Evolutionary conservation across 2,888 invertebrate genomes (phyloP), one percentile per base, ranked within the genome.

Genomic region (Metallyticus violacea): DNA sequence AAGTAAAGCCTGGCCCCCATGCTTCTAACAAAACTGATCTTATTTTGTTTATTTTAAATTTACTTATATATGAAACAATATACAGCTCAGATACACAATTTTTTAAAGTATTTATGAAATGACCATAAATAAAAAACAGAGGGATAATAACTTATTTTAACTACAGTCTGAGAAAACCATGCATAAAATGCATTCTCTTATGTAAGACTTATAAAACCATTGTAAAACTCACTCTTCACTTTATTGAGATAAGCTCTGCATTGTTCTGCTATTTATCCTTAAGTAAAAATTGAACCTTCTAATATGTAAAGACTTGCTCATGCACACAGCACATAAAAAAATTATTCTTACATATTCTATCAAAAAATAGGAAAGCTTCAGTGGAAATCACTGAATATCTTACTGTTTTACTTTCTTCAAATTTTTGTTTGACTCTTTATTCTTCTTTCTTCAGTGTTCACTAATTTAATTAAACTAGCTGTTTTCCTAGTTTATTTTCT

Each of bases 331-430:
- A 25, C 30, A 9, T 25, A 26, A 79, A 79, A 79, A 79, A 79
- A 25, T 26, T 78, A 26, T 22, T 28, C 15, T 26, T 26, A 22
- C 15, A 28, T 27, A 27, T 79, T 26, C 81, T 83, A 83, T 77
- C 83, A 83, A 83, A 83, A 83, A 77, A 83, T 83, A 83, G 83
- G 83, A 83, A 83, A 83, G 83, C 77, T 77, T 83, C 83, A 83
- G 83, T 83, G 40, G 40, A 62, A 62, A 62, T 62, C 40, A 62
- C 40, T 62, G 40, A 62, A 62, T 62, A 62, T 62, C 9, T 9
- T 62, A 62, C 40, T 62, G 15, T 62, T 62, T 62, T 15, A 15
- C 40, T 62, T 62, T 62, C 40, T 62, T 62, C 2, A 62, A 9
- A 22, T 62, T 29, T 27, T 28, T 28, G 27, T 80, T 28, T 22